Base-by-base conservation (phyloP, 2,888 invertebrate species). In the Coelopa pilipes region DNA sequence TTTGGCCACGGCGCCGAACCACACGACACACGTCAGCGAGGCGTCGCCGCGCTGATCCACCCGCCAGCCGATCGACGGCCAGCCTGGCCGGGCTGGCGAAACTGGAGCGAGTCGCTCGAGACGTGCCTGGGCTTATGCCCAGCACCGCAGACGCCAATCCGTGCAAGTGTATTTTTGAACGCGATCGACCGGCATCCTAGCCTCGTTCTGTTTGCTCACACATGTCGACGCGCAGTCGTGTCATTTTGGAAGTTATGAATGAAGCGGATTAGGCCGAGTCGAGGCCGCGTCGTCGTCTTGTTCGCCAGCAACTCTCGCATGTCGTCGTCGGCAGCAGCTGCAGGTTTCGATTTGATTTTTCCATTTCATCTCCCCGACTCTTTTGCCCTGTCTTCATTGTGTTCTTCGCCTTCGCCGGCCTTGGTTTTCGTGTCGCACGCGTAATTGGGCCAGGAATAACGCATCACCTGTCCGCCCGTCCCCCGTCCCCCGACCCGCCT, bases 191-290 rank as follows among this genome's bases (percentile, higher is more conserved):
- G 53, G 3, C 53, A 2, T 13, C n/a, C 53, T 5, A 3, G 4
- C 10, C n/a, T 59, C 59, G 7, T 5, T 59, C 21, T 59, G 21
- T 59, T 19, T 59, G 59, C 21, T 19, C 21, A 21, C 19, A 62
- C 34, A n/a, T 62, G 24, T 62, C 34, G 34, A 3, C 62, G 13
- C 9, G 45, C 2, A 3, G 24, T 62, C 15, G n/a, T 62, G 45
- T 62, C 45, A 62, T 45, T 15, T 62, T 62, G 11, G 15, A 62
- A 62, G n/a, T 62, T 45, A 62, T 62, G 45, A 62, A 62, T 62
- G 21, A n/a, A 62, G 34, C n/a, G 62, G 62, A 62, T 62, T 62
- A 62, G 21, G 21, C 34, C 13, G 19, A 15, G 34, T 57, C 11
- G 21, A 62, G n/a, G 34, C 15, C 15, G 1, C n/a, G 11, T 62